Percentiles rank a stretch among this genome's conserved stretches.
These are phyloP conservation scores for Pseudopipra pipra DNA, from an alignment of 2,113 vertebrate genomes.

Conservation along the genomic window DNA sequence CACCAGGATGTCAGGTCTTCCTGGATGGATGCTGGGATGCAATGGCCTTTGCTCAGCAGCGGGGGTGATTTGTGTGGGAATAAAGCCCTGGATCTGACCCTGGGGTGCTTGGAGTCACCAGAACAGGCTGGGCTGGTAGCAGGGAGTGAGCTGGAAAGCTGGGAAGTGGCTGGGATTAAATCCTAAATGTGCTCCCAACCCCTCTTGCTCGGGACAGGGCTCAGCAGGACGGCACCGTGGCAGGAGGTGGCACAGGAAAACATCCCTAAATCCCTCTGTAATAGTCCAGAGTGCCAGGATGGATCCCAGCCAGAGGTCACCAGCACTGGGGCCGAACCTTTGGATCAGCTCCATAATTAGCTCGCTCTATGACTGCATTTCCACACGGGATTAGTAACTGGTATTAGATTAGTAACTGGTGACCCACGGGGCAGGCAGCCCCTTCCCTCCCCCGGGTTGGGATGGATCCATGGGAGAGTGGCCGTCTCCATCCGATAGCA, in stretches of 20 bases:
- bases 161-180: not conserved
- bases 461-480: accelerated
- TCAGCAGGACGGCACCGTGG: not conserved
- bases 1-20: not conserved
- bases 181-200: not conserved
- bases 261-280: not conserved
- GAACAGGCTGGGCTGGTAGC: not conserved
- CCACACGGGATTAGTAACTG: not conserved
- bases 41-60: not conserved
- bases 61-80: not conserved
- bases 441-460: not conserved
- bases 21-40: not conserved
- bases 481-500: not conserved
- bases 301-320: not conserved
- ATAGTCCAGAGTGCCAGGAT: too few relatives aligned
- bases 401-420: not conserved
- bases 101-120: accelerated
- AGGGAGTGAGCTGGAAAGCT: not conserved
- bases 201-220: accelerated
- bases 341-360: not conserved
- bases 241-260: not conserved
- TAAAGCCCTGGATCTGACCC: not conserved
- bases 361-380: not conserved
- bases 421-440: not conserved
- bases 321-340: not conserved